Percentiles rank a stretch among this genome's conserved stretches.
Evolutionary conservation across 2,113 vertebrate species (phyloP).

Genomic region (Rhizomys pruinosus): DNA sequence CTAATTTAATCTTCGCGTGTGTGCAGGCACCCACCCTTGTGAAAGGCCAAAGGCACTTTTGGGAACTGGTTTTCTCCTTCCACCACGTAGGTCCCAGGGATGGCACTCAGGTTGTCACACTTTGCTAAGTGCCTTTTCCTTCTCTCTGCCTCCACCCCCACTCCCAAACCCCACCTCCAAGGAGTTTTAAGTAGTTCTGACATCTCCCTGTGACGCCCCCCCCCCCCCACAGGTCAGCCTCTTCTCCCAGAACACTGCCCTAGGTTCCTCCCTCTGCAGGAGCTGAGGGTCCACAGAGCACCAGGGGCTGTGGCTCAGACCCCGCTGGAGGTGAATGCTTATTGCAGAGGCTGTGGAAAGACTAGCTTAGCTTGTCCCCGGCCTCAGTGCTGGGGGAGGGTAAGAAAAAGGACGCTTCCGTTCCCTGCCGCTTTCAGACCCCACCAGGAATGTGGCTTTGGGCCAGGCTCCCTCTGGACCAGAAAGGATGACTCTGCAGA

Average conservation of each 20-base stretch:
- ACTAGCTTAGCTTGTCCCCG: neutral
- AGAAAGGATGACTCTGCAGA: conserved; percentile 80
- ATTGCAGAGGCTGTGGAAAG: conserved; percentile 64
- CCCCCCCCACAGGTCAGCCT: neutral
- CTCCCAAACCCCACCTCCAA: no score
- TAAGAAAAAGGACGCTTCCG: conserved; percentile 64
- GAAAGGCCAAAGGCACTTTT: neutral
- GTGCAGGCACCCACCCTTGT: neutral
- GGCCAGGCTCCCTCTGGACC: conserved; percentile 74
- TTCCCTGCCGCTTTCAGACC: conserved; percentile 47
- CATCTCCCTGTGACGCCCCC: neutral
- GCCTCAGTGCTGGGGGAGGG: neutral
- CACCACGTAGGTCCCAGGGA: neutral
- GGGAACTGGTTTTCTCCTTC: neutral
- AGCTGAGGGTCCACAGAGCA: neutral
- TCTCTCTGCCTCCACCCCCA: no score
- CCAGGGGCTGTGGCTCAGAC: neutral
- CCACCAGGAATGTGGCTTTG: conserved; percentile 74
- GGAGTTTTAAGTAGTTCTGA: neutral
- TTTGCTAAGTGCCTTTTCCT: neutral
- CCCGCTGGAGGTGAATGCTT: neutral
- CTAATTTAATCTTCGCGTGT: no score
- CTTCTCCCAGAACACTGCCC: neutral
- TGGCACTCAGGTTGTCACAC: no score
- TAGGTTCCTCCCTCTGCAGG: neutral